These are phyloP conservation scores for Phalera bucephala DNA, from an alignment of 2,888 invertebrate species.

Conservation along the genomic window DNA sequence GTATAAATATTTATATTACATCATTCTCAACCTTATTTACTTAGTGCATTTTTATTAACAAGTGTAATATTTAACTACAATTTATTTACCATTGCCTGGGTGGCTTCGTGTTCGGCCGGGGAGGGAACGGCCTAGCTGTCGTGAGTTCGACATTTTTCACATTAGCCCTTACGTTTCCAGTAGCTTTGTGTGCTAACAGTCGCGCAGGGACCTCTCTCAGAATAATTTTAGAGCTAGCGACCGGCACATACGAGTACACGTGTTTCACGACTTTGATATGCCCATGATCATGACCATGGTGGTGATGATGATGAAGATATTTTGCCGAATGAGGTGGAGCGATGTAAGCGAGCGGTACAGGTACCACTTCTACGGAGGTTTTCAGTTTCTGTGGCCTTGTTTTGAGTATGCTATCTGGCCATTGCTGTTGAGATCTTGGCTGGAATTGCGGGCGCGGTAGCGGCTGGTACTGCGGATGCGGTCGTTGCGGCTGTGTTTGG, in stretches of 20 bases:
- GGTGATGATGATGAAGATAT: constrained; percentile 21
- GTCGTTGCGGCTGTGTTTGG: constrained; percentile 22
- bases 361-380: constrained; percentile 68
- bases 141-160: constrained; percentile 61
- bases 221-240: constrained; percentile 53
- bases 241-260: constrained; percentile 59
- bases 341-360: constrained; percentile 69
- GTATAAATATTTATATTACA: constrained; percentile 38
- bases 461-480: constrained; percentile 19
- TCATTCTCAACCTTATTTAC: constrained; percentile 38
- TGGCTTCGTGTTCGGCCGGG: constrained; percentile 51
- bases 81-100: constrained; percentile 46
- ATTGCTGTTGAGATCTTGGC: constrained; percentile 13
- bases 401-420: constrained; percentile 15
- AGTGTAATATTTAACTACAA: constrained; percentile 41
- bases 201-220: constrained; percentile 53
- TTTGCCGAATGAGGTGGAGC: constrained; percentile 60
- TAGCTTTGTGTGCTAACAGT: constrained; percentile 40
- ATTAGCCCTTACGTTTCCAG: constrained; percentile 34
- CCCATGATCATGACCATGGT: constrained; percentile 37
- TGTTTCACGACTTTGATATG: constrained; percentile 55
- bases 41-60: constrained; percentile 53
- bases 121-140: constrained; percentile 54
- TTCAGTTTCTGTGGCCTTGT: constrained; percentile 58
- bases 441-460: constrained; percentile 15